Evolutionary conservation across 2,113 vertebrate genomes (phyloP).

Genomic region (Upupa epops): DNA sequence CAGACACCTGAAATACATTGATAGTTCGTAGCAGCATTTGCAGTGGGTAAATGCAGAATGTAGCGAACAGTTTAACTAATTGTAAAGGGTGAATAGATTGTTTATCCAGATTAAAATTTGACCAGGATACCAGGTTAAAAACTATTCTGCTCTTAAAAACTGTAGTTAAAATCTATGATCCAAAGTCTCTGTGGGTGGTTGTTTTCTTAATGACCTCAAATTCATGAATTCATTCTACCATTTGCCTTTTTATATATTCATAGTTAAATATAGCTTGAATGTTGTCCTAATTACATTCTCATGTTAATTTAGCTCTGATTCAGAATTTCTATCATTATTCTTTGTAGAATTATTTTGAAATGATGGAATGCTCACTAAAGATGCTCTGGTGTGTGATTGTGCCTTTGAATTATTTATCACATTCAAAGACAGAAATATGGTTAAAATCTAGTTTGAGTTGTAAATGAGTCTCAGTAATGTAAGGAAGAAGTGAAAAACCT

Average conservation of each 20-base stretch:
- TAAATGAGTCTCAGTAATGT: constrained; percentile 20
- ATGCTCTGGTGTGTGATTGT: constrained; percentile 43
- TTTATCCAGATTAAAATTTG: neutral
- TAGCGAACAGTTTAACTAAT: neutral
- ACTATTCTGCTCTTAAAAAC: neutral
- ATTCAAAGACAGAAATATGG: constrained; percentile 37
- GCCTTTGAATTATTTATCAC: constrained; percentile 70
- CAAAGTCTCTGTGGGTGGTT: neutral
- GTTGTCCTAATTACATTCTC: constrained; percentile 66
- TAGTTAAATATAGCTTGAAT: constrained; percentile 65
- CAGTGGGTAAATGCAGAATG: neutral
- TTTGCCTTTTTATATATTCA: constrained; percentile 59
- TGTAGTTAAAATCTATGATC: neutral
- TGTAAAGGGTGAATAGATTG: neutral
- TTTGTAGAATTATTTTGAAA: constrained; percentile 62
- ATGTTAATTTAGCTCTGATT: constrained; percentile 65
- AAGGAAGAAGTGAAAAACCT: neutral
- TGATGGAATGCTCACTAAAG: constrained; percentile 40
- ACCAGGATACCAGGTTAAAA: neutral
- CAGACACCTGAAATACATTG: neutral
- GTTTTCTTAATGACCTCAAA: constrained; percentile 35
- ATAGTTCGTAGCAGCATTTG: neutral
- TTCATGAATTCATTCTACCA: constrained; percentile 15
- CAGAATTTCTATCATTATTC: constrained; percentile 60
- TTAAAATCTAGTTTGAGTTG: constrained; percentile 52